Percentiles rank a stretch among this genome's conserved stretches.
Conservation (phyloP, 2,888 invertebrate species). For the Esperia sulphurella region DNA sequence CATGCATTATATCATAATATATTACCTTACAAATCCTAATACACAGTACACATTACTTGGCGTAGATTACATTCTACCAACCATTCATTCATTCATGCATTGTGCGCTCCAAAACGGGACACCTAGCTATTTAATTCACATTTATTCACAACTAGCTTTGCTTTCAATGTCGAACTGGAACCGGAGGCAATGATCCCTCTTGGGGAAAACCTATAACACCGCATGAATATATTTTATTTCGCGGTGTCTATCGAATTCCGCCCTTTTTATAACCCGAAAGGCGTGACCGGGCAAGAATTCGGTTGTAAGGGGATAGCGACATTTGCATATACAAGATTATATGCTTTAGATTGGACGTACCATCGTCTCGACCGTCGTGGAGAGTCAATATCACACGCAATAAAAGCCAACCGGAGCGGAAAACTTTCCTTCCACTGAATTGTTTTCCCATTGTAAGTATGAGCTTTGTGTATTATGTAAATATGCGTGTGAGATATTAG, state of each 20-base stretch:
- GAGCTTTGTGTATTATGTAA: conserved; percentile 28
- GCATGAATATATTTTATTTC: conserved; percentile 59
- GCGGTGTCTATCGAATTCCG: conserved; percentile 50
- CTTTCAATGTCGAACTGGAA: neutral
- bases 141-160: neutral
- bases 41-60: no score
- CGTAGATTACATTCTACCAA: no score
- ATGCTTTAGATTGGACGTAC: conserved; percentile 50
- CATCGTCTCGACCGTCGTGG: conserved; percentile 23
- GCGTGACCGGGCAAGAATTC: conserved; percentile 62
- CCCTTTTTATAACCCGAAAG: conserved; percentile 56
- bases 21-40: no score
- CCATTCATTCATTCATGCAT: no score
- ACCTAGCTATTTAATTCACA: no score
- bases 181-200: neutral
- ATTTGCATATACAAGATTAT: conserved; percentile 70
- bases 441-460: conserved; percentile 49
- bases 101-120: no score
- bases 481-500: conserved; percentile 1
- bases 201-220: conserved; percentile 30
- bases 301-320: conserved; percentile 55
- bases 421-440: conserved; percentile 51
- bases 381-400: conserved; percentile 67
- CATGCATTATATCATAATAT: no score
- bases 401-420: conserved; percentile 55